Conservation (phyloP, 2,113 vertebrate species). For the Pollimyrus isidori region DNA sequence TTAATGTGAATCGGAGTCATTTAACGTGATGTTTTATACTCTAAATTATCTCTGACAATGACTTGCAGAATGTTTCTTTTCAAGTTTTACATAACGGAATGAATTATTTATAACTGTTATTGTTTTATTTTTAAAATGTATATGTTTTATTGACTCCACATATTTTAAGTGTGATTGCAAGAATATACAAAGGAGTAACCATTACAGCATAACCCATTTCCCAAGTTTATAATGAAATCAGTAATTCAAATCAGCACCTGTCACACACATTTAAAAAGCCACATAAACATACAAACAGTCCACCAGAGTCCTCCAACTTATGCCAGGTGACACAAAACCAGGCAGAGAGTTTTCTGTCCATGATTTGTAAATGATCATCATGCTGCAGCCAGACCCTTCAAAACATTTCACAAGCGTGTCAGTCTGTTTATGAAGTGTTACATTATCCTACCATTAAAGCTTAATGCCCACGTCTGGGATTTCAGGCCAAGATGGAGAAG, state of each 20-base stretch:
- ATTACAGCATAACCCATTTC: background rate
- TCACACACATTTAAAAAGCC: background rate
- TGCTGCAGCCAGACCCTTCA: background rate
- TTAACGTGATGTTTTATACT: background rate
- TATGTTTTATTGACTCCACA: background rate
- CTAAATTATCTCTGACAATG: background rate
- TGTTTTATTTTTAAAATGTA: background rate
- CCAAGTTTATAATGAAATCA: background rate
- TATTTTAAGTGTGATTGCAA: background rate
- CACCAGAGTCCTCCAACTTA: background rate
- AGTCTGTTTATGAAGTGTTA: conserved; percentile 1
- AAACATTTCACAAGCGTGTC: background rate
- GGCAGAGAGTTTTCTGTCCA: background rate
- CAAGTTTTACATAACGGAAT: background rate
- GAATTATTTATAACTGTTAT: background rate
- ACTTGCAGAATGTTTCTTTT: background rate
- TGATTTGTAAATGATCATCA: background rate
- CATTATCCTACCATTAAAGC: background rate
- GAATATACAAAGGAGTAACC: background rate
- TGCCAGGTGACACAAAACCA: background rate
- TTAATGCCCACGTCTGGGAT: conserved; percentile 2
- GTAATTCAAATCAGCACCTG: background rate
- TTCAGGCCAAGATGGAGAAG: background rate
- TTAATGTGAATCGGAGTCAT: conserved; percentile 33
- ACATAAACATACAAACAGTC: background rate